Base-by-base conservation (phyloP, 2,888 invertebrate species). In the Pristionchus arcanus region DNA sequence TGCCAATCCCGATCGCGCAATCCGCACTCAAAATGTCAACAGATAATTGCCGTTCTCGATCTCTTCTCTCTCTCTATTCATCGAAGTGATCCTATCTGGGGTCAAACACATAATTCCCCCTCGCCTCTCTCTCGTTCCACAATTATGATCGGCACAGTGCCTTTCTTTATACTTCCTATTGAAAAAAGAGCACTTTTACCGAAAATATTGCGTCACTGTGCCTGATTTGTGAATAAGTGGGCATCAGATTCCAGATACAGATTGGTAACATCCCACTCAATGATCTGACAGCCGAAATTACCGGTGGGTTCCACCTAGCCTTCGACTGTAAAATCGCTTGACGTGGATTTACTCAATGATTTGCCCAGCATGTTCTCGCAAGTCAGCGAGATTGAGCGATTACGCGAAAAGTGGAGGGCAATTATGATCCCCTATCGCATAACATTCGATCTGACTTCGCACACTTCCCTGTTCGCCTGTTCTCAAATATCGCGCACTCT, bases 31-130 rank as follows among this genome's bases (percentile, higher is more conserved):
- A 15, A 16, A 31, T 74, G 37, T 37, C 74, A 74, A 74, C 37
- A 74, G 74, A 74, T 74, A 74, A 74, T 74, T 74, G 74, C 37
- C 37, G 37, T 37, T 74, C 37, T 37, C 37, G 37, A 15, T 25
- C 74, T 74, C 37, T 74, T 4, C 13, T 21, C 5, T n/a, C 63
- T 21, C n/a, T 28, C 68, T 2, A 68, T 68, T 13, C 68, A 28
- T n/a, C n/a, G n/a, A 49, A 49, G n/a, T 16, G 55, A 55, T 55
- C 55, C 63, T n/a, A 74, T 37, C 74, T 37, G 74, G 37, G 37
- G 37, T 74, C 37, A 37, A 74, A 74, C 37, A 68, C 63, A 71
- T 34, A 34, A 34, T 74, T 25, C 31, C 37, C 74, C 16, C 71
- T 13, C 28, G 11, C 71, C 31, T 16, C 74, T 71, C 71, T 74